Percentiles rank a stretch among this genome's conserved stretches.
Conservation (phyloP, 2,797 vertebrate genomes). For the Miichthys miiuy region DNA sequence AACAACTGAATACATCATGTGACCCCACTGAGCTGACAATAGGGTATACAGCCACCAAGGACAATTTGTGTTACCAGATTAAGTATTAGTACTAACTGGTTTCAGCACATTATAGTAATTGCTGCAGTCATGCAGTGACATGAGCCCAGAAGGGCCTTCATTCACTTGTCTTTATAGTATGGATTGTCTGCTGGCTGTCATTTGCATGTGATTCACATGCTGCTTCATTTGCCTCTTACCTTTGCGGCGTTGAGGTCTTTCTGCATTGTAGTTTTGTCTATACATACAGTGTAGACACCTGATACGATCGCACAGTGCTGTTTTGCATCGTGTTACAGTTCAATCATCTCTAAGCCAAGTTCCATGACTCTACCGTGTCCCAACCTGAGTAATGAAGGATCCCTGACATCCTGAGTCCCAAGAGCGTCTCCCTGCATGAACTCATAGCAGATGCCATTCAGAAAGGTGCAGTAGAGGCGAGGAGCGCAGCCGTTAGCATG, state of each 20-base stretch:
- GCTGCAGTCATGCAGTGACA: not conserved
- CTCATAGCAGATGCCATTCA: slow-evolving; percentile 97
- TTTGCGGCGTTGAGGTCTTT: rapidly evolving
- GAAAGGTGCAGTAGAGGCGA: slow-evolving; percentile 96
- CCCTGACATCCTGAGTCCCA: slow-evolving; percentile 91
- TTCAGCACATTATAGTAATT: not conserved
- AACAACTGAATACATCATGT: not conserved
- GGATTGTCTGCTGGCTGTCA: not conserved
- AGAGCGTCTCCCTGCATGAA: slow-evolving; percentile 94
- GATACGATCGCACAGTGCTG: not conserved
- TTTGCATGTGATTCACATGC: slow-evolving; percentile 16
- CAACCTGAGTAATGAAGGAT: slow-evolving; percentile 91
- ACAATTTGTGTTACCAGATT: not conserved
- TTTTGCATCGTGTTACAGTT: not conserved
- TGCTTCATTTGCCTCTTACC: slow-evolving; percentile 26
- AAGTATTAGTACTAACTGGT: not conserved
- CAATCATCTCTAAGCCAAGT: not conserved
- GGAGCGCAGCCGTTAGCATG: slow-evolving; percentile 95
- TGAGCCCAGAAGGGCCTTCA: not conserved
- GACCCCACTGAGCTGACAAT: not conserved
- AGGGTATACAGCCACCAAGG: not conserved
- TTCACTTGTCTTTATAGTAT: not conserved
- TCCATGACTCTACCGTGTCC: not conserved
- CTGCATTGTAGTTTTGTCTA: not conserved
- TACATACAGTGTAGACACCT: not conserved